phyloP scores from a whole-genome alignment of 2,113 vertebrate genomes.

The Elaphurus davidianus region DNA sequence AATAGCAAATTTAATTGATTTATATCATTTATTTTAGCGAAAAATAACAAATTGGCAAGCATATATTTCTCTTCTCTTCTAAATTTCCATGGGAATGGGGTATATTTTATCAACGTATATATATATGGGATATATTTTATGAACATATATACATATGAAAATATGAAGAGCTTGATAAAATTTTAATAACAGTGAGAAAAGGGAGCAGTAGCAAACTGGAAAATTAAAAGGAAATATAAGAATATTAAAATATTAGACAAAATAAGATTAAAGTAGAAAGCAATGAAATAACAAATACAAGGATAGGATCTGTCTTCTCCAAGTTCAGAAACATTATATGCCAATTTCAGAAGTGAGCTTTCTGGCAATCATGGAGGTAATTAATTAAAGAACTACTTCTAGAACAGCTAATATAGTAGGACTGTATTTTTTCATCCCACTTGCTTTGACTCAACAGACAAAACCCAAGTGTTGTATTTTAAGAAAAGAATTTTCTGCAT shows the following conservation, averaged over 20 bases:
- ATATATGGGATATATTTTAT: background rate
- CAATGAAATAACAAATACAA: background rate
- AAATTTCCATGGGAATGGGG: background rate
- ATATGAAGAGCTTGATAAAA: background rate
- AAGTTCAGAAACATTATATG: background rate
- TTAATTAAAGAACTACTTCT: background rate
- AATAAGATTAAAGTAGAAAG: background rate
- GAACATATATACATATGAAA: background rate
- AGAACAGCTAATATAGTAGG: background rate
- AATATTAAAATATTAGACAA: background rate
- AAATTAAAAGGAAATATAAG: background rate
- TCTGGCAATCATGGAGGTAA: background rate
- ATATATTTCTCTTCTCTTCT: background rate
- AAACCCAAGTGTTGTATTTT: background rate
- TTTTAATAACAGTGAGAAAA: background rate
- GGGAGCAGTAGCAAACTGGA: background rate
- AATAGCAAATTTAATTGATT: conserved; percentile 1
- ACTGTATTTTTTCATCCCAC: background rate
- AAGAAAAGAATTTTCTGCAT: background rate
- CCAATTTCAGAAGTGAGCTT: background rate
- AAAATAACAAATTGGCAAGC: background rate
- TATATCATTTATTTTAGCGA: background rate
- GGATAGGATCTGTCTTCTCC: background rate
- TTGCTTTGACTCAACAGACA: background rate
- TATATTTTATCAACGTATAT: background rate